phyloP scores from a whole-genome alignment of 2,888 invertebrate species.

The Mylabris sibirica region DNA sequence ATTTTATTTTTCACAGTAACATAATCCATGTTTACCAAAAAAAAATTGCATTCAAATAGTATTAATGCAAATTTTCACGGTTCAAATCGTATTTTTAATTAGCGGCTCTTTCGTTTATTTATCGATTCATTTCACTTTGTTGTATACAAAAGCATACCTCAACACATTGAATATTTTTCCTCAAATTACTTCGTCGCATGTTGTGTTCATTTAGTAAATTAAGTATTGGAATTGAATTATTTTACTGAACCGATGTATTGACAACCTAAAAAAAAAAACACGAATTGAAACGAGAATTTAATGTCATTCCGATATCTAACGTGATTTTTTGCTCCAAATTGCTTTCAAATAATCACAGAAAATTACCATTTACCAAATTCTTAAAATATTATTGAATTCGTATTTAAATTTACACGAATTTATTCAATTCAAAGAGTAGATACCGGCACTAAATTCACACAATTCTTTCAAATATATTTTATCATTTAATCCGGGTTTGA shows the following conservation, averaged over 20 bases:
- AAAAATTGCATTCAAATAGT: neutral
- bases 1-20: too few relatives aligned
- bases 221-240: neutral
- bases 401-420: neutral
- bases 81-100: slow-evolving; percentile 2
- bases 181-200: neutral
- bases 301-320: neutral
- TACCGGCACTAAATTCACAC: neutral
- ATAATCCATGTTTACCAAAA: too few relatives aligned
- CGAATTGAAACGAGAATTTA: neutral
- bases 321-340: neutral
- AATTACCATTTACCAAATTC: neutral
- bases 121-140: neutral
- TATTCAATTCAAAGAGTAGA: neutral
- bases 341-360: neutral
- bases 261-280: neutral
- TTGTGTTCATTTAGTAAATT: neutral
- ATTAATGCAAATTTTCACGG: slow-evolving; percentile 1
- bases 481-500: neutral
- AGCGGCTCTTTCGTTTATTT: neutral
- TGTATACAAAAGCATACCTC: neutral
- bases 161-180: neutral
- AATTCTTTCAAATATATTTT: neutral
- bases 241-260: neutral
- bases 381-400: neutral